Conservation (phyloP, 23 tunicate species). For the Halocynthia aurantium region DNA sequence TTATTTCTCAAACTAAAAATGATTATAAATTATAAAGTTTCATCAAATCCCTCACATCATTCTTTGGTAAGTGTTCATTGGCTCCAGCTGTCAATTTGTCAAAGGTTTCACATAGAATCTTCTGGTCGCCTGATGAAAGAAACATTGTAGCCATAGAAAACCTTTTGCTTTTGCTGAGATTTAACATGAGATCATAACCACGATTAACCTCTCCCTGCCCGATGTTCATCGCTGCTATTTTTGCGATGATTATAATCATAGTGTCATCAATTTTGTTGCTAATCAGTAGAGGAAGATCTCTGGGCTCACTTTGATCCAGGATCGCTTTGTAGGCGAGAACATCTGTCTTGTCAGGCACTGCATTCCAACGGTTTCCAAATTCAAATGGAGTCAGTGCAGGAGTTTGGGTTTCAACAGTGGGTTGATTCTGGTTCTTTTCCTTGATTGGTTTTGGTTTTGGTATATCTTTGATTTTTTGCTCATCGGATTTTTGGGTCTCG, state of each 20-base stretch:
- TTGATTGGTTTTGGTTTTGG: neutral
- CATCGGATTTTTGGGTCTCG: neutral
- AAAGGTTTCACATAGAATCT: conserved; percentile 20
- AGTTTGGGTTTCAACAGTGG: conserved; percentile 15
- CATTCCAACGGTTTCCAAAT: conserved; percentile 69
- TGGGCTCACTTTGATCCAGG: conserved; percentile 25
- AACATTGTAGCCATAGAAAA: conserved; percentile 83
- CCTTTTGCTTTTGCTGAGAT: conserved; percentile 49
- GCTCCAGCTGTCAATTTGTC: neutral
- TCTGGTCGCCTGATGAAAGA: conserved; percentile 37
- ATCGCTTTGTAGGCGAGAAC: conserved; percentile 47
- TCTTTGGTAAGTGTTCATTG: neutral
- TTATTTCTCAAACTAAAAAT: too few relatives aligned
- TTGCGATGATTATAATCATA: conserved; percentile 47
- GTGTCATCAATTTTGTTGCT: conserved; percentile 85
- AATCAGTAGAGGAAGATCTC: conserved; percentile 39
- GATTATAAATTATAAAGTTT: too few relatives aligned
- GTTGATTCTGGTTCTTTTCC: neutral
- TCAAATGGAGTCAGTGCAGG: conserved; percentile 65
- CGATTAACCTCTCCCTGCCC: conserved; percentile 16
- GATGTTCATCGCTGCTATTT: conserved; percentile 35
- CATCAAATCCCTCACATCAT: too few relatives aligned
- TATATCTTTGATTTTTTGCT: neutral
- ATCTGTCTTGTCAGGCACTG: conserved; percentile 53
- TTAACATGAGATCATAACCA: conserved; percentile 34